Conservation (phyloP, 2,888 invertebrate genomes). For the Ferrisia virgata region DNA sequence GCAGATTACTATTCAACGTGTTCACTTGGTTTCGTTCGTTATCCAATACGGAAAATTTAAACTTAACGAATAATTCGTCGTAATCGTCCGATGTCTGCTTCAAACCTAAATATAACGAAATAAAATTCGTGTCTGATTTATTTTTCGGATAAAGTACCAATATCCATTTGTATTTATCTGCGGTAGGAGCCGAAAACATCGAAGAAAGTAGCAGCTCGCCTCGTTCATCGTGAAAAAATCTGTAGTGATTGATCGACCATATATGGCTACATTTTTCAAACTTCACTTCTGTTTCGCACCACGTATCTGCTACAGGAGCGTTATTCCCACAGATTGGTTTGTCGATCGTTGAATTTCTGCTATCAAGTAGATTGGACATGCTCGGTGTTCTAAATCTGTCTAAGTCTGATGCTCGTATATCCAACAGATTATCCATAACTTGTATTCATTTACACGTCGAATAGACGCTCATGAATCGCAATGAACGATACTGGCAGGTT, state of each 20-base stretch:
- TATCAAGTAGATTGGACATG: too few relatives aligned
- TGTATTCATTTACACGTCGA: too few relatives aligned
- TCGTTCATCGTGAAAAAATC: constrained; percentile 99
- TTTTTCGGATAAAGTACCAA: constrained; percentile 99
- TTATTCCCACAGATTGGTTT: background rate
- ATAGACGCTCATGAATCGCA: too few relatives aligned
- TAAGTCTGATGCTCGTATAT: too few relatives aligned
- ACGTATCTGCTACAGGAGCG: constrained; percentile 96
- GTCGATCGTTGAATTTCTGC: too few relatives aligned
- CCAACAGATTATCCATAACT: too few relatives aligned
- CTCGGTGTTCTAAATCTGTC: too few relatives aligned
- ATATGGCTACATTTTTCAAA: constrained; percentile 99
- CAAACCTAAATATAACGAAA: constrained; percentile 97
- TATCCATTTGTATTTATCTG: constrained; percentile 99
- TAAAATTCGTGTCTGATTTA: constrained; percentile 99
- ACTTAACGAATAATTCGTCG: constrained; percentile 99
- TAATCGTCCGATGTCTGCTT: constrained; percentile 99
- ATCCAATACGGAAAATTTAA: constrained; percentile 99
- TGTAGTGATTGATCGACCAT: constrained; percentile 99
- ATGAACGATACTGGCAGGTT: too few relatives aligned
- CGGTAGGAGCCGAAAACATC: constrained; percentile 98
- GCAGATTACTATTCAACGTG: constrained; percentile 93
- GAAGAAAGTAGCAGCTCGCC: constrained; percentile 99
- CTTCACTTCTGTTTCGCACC: constrained; percentile 99
- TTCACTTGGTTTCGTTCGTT: constrained; percentile 99